Evolutionary conservation across 2,113 vertebrate genomes (phyloP).

Genomic region (Hypomesus transpacificus): DNA sequence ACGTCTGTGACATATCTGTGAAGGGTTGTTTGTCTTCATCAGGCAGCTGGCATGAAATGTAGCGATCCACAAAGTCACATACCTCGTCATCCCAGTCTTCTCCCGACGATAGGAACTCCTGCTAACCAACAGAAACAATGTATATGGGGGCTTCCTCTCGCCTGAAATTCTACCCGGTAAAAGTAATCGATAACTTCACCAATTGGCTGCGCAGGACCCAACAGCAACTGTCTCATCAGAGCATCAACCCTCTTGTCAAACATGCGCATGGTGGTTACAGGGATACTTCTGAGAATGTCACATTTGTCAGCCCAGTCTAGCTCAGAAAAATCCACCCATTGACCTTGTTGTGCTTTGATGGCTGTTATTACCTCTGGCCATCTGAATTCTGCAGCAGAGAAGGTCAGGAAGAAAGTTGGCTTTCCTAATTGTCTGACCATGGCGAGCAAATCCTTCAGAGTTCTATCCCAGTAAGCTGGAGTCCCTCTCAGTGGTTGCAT

Average conservation of each 20-base stretch:
- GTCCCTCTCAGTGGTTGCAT: conserved; percentile 21
- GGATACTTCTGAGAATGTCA: too few relatives aligned
- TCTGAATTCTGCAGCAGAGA: conserved; percentile 8
- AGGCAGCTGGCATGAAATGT: too few relatives aligned
- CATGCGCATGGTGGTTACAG: conserved; percentile 12
- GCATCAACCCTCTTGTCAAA: conserved; percentile 24
- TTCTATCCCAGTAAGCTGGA: conserved; percentile 18
- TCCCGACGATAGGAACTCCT: conserved; percentile 18
- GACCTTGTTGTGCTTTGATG: conserved; percentile 20
- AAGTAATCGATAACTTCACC: conserved; percentile 26
- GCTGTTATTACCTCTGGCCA: conserved; percentile 11
- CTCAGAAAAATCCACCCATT: conserved; percentile 12
- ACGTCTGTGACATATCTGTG: too few relatives aligned
- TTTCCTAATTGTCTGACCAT: conserved; percentile 11
- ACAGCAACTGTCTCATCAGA: too few relatives aligned
- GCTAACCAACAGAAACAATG: conserved; percentile 23
- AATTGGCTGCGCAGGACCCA: conserved; percentile 7
- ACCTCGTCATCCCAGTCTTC: conserved; percentile 11
- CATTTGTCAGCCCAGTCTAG: too few relatives aligned
- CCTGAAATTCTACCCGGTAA: conserved; percentile 25
- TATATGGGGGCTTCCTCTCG: conserved; percentile 24
- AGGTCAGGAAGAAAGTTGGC: conserved; percentile 14
- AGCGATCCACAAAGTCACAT: conserved; percentile 11
- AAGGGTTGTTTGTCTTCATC: too few relatives aligned
- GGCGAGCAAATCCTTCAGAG: conserved; percentile 2